phyloP scores from a whole-genome alignment of 2,113 vertebrate genomes.

The Neofelis nebulosa region DNA sequence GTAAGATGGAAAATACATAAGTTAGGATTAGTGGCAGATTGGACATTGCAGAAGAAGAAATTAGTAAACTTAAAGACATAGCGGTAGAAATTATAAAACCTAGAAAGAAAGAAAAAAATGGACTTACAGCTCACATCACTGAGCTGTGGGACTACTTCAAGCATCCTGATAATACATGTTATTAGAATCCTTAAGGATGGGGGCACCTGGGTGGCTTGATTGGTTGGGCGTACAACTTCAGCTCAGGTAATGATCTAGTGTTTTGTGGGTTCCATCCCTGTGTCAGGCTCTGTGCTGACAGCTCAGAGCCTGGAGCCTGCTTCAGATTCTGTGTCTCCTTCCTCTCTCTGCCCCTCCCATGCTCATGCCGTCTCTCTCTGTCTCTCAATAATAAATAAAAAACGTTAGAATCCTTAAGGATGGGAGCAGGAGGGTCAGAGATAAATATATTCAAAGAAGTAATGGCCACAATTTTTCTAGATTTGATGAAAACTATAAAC shows the following conservation, averaged over 20 bases:
- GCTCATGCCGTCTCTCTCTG: too few relatives aligned
- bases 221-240: too few relatives aligned
- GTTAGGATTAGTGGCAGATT: neutral
- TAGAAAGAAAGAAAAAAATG: neutral
- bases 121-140: too few relatives aligned
- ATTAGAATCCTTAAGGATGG: neutral
- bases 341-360: too few relatives aligned
- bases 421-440: neutral
- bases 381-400: too few relatives aligned
- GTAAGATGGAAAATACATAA: neutral
- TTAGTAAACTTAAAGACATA: neutral
- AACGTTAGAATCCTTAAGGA: neutral
- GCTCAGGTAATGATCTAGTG: too few relatives aligned
- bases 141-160: neutral
- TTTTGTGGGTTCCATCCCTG: too few relatives aligned
- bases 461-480: neutral
- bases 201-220: too few relatives aligned
- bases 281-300: too few relatives aligned
- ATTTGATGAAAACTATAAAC: conserved; percentile 2
- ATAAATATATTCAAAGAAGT: neutral
- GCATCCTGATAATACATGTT: neutral
- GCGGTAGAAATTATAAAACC: neutral
- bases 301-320: too few relatives aligned
- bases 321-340: too few relatives aligned
- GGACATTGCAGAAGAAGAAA: neutral